Base-by-base conservation (phyloP, 2,888 invertebrate species). In the Spilosoma lubricipeda region DNA sequence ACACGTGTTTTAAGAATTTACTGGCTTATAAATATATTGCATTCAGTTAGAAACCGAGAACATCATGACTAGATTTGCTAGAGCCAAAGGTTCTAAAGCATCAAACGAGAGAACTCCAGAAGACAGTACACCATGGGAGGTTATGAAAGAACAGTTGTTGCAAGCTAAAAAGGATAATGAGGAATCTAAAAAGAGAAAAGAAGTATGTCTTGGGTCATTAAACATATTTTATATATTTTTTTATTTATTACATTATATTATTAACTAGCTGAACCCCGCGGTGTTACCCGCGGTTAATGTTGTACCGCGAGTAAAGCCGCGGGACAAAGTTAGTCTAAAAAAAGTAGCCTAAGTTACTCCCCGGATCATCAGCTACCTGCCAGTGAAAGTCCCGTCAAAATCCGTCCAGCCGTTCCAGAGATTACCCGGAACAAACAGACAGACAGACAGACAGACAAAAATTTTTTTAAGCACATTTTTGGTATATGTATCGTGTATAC, bases 41-140 rank as follows among this genome's bases (percentile, higher is more conserved):
- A 9, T 8, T 27, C 7, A 27, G 18, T 27, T n/a, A 18, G n/a
- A n/a, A 56, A 36, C 36, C 36, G 39, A 13, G 20, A 11, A 7
- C 67, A 84, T 42, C 42, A 98, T 98, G 98, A 98, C 97, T 9
- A 94, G 98, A 82, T 98, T 97, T 94, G 97, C 98, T 42, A 94
- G 98, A 90, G 97, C 97, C 0, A 97, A 97, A 88, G 97, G 98
- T 56, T 97, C 97, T 0, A 98, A 98, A 91, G 93, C 97, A 9
- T 97, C 97, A 5, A 98, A 98, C 87, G 97, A 97, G 88, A 96
- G 96, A 81, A 86, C 96, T 23, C 97, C 97, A 2, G 97, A 97
- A 88, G 96, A 97, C 69, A 94, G 97, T 66, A 98, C 98, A 63
- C 96, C 98, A 87, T 98, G 98, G 98, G 95, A 96, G 77, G 96